Percentiles rank a stretch among this genome's conserved stretches.
Conservation (phyloP, 2,888 invertebrate genomes). For the Plebejus argus region DNA sequence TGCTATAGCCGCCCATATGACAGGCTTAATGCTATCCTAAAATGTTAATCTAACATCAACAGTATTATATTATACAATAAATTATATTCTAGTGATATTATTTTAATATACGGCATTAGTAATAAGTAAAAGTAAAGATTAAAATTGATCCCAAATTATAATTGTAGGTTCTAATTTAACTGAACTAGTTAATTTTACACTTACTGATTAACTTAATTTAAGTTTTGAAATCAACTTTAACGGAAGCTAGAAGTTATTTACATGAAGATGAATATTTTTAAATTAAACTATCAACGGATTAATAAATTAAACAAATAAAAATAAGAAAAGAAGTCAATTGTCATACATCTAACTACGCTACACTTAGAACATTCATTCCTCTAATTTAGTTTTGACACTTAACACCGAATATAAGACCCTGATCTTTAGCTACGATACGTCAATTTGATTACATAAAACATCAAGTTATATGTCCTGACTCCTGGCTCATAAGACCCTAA, state of each 20-base stretch:
- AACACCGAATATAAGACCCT: slow-evolving; percentile 66
- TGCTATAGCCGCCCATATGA: slow-evolving; percentile 1
- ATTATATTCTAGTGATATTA: slow-evolving; percentile 29
- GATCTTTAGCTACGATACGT: slow-evolving; percentile 57
- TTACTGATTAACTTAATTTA: not conserved
- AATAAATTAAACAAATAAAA: not conserved
- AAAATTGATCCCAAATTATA: slow-evolving; percentile 30
- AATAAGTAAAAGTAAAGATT: not conserved
- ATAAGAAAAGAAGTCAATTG: not conserved
- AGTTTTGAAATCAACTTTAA: not conserved
- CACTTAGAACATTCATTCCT: slow-evolving; percentile 40
- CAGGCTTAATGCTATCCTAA: slow-evolving; percentile 21
- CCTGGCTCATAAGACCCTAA: not conserved
- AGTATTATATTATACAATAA: slow-evolving; percentile 37
- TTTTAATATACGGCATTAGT: slow-evolving; percentile 36
- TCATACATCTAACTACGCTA: slow-evolving; percentile 26
- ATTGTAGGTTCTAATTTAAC: slow-evolving; percentile 2
- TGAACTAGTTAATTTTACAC: slow-evolving; percentile 10
- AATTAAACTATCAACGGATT: not conserved
- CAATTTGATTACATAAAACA: slow-evolving; percentile 26
- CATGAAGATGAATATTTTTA: not conserved
- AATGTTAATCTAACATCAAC: slow-evolving; percentile 39
- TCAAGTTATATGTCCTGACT: slow-evolving; percentile 6
- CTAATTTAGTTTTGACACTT: slow-evolving; percentile 62
- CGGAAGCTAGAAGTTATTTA: not conserved